A percentile compares a stretch with the other conserved stretches of the same genome.
phyloP scores from a whole-genome alignment of 2,797 vertebrate genomes.

The Sternotherus odoratus region DNA sequence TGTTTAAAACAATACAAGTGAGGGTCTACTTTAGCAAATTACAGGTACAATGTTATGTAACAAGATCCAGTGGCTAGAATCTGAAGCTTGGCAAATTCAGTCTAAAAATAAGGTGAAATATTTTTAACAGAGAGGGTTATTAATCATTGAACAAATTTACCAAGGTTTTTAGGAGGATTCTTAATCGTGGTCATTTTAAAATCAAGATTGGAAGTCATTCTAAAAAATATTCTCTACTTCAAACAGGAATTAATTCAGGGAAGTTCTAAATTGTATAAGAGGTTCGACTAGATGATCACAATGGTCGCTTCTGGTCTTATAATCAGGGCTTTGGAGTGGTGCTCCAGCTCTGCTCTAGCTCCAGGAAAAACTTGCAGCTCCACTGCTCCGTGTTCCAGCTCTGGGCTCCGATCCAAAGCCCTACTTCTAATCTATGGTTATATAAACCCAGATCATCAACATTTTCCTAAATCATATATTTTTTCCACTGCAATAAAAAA shows the following conservation, averaged over 20 bases:
- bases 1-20: background rate
- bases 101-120: background rate
- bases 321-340: too few species aligned
- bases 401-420: too few species aligned
- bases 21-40: background rate
- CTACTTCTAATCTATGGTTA: background rate
- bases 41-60: fast-evolving
- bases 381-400: too few species aligned
- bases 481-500: background rate
- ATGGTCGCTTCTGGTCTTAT: too few species aligned
- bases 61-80: background rate
- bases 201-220: background rate
- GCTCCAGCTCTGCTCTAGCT: too few species aligned
- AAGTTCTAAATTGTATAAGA: too few species aligned
- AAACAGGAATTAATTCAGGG: too few species aligned
- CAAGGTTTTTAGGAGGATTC: background rate
- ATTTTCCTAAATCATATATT: background rate
- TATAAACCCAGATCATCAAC: background rate
- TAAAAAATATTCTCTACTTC: too few species aligned
- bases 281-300: too few species aligned
- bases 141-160: background rate
- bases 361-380: too few species aligned
- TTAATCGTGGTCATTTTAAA: background rate
- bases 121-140: background rate
- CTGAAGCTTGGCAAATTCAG: background rate